Evolutionary conservation across 1,140 invertebrate genomes (phyloP).

Genomic region (Lerema accius): DNA sequence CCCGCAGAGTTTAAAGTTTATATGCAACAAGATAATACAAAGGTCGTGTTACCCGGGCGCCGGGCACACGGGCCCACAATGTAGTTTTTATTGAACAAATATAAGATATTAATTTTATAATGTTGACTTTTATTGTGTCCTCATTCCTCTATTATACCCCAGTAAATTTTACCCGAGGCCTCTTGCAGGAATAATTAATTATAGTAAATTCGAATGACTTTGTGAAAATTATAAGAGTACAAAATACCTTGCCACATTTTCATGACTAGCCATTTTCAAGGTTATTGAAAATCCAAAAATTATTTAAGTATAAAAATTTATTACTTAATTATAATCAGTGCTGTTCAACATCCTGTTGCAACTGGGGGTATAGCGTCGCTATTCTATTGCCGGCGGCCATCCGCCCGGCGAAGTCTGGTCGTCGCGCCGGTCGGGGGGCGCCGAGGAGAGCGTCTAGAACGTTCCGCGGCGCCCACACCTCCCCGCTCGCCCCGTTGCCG

Average conservation of each 20-base stretch:
- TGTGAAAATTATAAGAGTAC: no score
- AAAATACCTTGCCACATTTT: no score
- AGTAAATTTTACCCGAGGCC: no score
- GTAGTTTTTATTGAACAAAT: conserved; percentile 83
- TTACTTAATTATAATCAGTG: conserved; percentile 43
- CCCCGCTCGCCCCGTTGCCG: conserved; percentile 53
- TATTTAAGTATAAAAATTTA: conserved; percentile 22
- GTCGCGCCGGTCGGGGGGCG: conserved; percentile 81
- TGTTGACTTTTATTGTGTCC: conserved; percentile 66
- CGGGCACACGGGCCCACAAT: conserved; percentile 80
- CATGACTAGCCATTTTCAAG: no score
- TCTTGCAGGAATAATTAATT: no score
- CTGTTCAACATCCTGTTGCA: conserved; percentile 68
- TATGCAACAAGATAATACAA: conserved; percentile 82
- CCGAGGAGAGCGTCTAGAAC: conserved; percentile 87
- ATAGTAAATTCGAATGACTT: no score
- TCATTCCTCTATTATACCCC: no score
- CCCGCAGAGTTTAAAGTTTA: conserved; percentile 82
- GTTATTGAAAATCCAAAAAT: background rate
- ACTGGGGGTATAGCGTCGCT: conserved; percentile 91
- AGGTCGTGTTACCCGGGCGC: conserved; percentile 81
- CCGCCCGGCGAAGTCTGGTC: conserved; percentile 91
- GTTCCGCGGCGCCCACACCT: conserved; percentile 81
- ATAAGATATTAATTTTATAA: conserved; percentile 83
- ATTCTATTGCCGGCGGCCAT: conserved; percentile 86